phyloP scores from a whole-genome alignment of 53 echinoderm and acorn worm genomes.

The Astropecten irregularis region DNA sequence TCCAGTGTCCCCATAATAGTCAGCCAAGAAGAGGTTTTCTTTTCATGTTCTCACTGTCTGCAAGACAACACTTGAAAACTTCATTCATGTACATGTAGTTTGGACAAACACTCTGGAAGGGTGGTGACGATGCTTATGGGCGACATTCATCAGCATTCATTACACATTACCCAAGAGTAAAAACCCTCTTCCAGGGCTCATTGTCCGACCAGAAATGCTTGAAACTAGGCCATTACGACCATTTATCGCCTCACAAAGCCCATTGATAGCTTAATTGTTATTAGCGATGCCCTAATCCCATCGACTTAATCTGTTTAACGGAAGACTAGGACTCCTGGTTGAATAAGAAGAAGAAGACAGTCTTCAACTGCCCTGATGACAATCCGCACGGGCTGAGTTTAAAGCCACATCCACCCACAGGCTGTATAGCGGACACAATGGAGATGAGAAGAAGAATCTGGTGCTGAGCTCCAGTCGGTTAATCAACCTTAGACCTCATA shows the following conservation, averaged over 20 bases:
- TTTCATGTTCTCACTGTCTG: background rate
- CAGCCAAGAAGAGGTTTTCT: background rate
- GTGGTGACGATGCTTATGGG: background rate
- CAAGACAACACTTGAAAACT: constrained; percentile 27
- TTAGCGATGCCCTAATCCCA: constrained; percentile 4
- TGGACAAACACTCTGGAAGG: constrained; percentile 2
- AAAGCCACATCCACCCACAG: no score
- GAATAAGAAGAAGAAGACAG: no score
- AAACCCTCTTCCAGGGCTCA: background rate
- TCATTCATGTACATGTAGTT: constrained; percentile 15
- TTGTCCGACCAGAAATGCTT: constrained; percentile 9
- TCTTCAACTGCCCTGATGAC: no score
- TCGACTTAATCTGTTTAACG: constrained; percentile 5
- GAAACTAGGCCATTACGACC: constrained; percentile 15
- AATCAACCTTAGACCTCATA: no score
- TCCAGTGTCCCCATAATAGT: no score
- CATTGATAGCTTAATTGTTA: constrained; percentile 33
- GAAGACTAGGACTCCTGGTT: no score
- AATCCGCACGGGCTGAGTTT: no score
- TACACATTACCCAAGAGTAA: background rate
- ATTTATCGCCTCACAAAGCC: constrained; percentile 9
- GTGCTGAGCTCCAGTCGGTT: no score
- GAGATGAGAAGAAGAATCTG: no score
- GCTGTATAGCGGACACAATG: no score
- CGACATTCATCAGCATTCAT: background rate